Percentiles rank a stretch among this genome's conserved stretches.
phyloP scores from a whole-genome alignment of 1,140 invertebrate genomes.

The Panonychus citri region DNA sequence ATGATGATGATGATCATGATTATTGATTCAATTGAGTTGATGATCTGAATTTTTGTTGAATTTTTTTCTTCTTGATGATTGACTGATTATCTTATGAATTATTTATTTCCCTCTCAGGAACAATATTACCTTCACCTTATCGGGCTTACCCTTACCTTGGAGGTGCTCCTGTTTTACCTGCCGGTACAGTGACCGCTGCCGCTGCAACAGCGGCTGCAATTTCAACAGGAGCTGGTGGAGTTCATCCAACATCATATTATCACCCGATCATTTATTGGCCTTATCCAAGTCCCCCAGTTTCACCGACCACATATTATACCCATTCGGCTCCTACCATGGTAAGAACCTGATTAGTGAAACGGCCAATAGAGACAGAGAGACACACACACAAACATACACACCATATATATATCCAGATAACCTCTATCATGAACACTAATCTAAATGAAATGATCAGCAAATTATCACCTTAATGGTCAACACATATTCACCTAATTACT shows the following conservation, averaged over 20 bases:
- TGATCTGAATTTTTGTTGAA: too few relatives aligned
- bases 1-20: too few relatives aligned
- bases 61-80: background rate
- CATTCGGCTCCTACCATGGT: slow-evolving; percentile 25
- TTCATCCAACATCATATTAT: slow-evolving; percentile 19
- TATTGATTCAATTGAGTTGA: too few relatives aligned
- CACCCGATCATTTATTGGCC: slow-evolving; percentile 45
- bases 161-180: slow-evolving; percentile 26
- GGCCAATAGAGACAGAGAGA: background rate
- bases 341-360: slow-evolving; percentile 23
- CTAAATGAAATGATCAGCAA: too few relatives aligned
- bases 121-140: slow-evolving; percentile 29
- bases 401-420: too few relatives aligned
- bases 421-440: too few relatives aligned
- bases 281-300: slow-evolving; percentile 72
- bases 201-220: slow-evolving; percentile 13
- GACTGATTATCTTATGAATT: background rate
- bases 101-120: slow-evolving; percentile 29
- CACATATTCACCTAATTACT: too few relatives aligned
- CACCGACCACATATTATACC: slow-evolving; percentile 27
- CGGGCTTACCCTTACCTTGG: slow-evolving; percentile 23
- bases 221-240: background rate
- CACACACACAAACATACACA: too few relatives aligned
- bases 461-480: too few relatives aligned
- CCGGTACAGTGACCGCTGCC: slow-evolving; percentile 28